A percentile compares a stretch with the other conserved stretches of the same genome.
Conservation (phyloP, 2,888 invertebrate species). For the Leucophenga maculata region DNA sequence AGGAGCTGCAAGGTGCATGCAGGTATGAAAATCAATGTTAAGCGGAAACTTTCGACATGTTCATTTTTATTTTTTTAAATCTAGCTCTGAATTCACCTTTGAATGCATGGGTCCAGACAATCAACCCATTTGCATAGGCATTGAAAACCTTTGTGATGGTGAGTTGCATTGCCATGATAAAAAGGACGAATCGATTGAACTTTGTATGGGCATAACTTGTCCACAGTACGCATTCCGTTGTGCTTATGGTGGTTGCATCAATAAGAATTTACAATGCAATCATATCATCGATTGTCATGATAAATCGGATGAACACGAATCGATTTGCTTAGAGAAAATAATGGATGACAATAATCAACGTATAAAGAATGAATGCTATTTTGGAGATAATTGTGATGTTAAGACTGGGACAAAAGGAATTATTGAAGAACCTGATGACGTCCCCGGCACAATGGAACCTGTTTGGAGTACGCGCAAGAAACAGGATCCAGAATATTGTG, state of each 20-base stretch:
- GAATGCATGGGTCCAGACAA: constrained; percentile 34
- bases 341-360: not conserved
- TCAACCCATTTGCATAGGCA: constrained; percentile 48
- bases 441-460: not conserved
- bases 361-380: not conserved
- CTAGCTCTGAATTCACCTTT: not conserved
- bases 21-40: constrained; percentile 23
- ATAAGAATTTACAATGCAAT: constrained; percentile 47
- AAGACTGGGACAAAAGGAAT: too few species aligned
- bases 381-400: not conserved
- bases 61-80: too few species aligned
- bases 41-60: not conserved
- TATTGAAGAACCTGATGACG: too few species aligned
- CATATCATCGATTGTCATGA: constrained; percentile 51
- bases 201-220: constrained; percentile 45
- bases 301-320: constrained; percentile 55
- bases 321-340: constrained; percentile 39
- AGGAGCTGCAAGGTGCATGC: constrained; percentile 35
- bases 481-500: not conserved
- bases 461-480: not conserved
- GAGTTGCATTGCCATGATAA: constrained; percentile 53
- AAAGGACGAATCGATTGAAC: constrained; percentile 53
- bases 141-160: constrained; percentile 68
- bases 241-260: constrained; percentile 59
- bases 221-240: constrained; percentile 58